phyloP scores from a whole-genome alignment of 2,888 invertebrate genomes.

The Aromia moschata region DNA sequence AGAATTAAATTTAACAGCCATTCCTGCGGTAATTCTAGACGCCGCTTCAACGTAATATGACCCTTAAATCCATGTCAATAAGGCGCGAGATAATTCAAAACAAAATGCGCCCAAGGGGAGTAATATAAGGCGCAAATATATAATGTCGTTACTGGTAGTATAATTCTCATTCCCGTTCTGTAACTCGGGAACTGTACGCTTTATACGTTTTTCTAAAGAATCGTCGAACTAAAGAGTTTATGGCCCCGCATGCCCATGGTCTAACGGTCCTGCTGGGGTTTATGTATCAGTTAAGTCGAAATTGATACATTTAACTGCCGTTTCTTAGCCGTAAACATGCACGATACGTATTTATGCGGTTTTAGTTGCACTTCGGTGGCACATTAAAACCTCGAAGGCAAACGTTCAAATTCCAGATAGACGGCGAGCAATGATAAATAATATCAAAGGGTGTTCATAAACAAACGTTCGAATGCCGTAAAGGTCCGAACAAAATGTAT shows the following conservation, averaged over 20 bases:
- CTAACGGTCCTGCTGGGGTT: slow-evolving; percentile 9
- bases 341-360: background rate
- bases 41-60: slow-evolving; percentile 2
- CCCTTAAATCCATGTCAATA: slow-evolving; percentile 10
- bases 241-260: slow-evolving; percentile 6
- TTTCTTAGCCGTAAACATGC: background rate
- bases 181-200: slow-evolving; percentile 13
- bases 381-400: background rate
- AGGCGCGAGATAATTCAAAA: slow-evolving; percentile 9
- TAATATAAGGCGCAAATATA: slow-evolving; percentile 7
- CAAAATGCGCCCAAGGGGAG: slow-evolving; percentile 8
- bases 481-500: too few relatives aligned
- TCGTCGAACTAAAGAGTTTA: slow-evolving; percentile 16
- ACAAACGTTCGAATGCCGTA: too few relatives aligned
- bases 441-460: too few relatives aligned
- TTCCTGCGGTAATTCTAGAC: background rate
- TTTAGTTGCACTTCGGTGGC: slow-evolving; percentile 1
- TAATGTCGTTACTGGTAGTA: slow-evolving; percentile 8
- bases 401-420: background rate
- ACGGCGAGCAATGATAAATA: background rate
- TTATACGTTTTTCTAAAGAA: slow-evolving; percentile 10
- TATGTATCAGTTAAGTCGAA: slow-evolving; percentile 17
- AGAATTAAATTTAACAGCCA: too few relatives aligned
- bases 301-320: slow-evolving; percentile 14
- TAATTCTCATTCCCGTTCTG: slow-evolving; percentile 10